These are phyloP conservation scores for Dynastes grantii DNA, from an alignment of 2,888 invertebrate genomes.

Conservation along the genomic window DNA sequence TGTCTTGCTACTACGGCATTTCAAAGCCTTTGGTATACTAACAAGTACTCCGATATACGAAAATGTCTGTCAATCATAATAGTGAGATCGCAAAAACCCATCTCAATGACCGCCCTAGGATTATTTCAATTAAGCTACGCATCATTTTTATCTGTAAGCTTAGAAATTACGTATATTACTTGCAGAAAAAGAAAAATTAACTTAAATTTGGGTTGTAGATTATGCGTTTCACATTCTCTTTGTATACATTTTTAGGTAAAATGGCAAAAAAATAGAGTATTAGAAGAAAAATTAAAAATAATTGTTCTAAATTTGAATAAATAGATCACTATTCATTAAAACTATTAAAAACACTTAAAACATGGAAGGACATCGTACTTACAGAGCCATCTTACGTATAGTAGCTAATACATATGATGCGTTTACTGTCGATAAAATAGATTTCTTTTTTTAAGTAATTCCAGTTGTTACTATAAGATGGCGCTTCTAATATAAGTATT, in stretches of 20 bases:
- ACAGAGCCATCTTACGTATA: too few relatives aligned
- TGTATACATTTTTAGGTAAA: constrained; percentile 53
- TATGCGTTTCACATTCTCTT: constrained; percentile 55
- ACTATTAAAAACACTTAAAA: too few relatives aligned
- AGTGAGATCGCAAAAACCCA: constrained; percentile 50
- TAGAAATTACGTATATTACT: background rate
- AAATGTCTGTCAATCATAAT: constrained; percentile 52
- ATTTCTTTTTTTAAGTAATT: too few relatives aligned
- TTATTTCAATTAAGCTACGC: constrained; percentile 55
- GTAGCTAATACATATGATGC: too few relatives aligned
- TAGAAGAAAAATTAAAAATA: too few relatives aligned
- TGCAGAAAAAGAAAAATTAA: background rate
- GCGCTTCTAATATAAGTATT: too few relatives aligned
- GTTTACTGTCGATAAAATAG: too few relatives aligned
- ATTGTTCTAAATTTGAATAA: too few relatives aligned
- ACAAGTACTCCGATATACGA: constrained; percentile 43
- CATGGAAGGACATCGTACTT: too few relatives aligned
- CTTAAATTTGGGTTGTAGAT: constrained; percentile 51
- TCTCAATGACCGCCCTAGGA: constrained; percentile 52
- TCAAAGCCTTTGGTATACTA: constrained; percentile 51
- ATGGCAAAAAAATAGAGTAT: constrained; percentile 23
- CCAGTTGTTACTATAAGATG: too few relatives aligned
- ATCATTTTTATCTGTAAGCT: constrained; percentile 54
- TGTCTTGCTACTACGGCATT: constrained; percentile 45
- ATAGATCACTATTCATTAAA: too few relatives aligned